Conservation (phyloP, 2,113 vertebrate genomes). For the Puma concolor region DNA sequence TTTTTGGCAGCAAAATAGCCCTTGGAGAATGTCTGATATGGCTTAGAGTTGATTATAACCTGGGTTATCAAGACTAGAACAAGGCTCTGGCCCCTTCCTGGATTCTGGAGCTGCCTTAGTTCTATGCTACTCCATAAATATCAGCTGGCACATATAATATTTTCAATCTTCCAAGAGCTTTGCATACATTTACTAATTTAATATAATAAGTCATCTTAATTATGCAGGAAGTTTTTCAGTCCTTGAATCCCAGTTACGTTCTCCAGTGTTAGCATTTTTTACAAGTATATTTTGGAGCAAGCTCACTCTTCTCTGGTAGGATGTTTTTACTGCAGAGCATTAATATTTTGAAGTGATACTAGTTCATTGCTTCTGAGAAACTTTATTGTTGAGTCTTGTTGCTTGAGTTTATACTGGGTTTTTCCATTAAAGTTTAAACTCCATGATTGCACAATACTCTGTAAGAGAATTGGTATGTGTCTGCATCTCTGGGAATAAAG, state of each 20-base stretch:
- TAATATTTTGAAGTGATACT: background rate
- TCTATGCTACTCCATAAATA: background rate
- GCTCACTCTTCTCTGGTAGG: background rate
- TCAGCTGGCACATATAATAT: background rate
- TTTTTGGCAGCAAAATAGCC: background rate
- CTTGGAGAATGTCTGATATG: background rate
- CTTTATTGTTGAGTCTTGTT: background rate
- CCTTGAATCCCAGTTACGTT: background rate
- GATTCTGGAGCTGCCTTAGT: background rate
- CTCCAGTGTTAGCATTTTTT: background rate
- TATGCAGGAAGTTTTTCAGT: background rate
- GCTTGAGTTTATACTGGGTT: background rate
- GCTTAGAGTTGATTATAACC: background rate
- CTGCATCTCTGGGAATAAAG: background rate
- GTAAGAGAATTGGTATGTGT: background rate
- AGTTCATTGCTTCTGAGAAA: background rate
- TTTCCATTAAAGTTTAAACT: background rate
- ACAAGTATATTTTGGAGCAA: background rate
- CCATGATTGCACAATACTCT: background rate
- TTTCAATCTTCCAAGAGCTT: background rate
- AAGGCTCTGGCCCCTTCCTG: background rate
- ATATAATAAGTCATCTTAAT: background rate
- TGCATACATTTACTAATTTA: background rate
- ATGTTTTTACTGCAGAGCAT: background rate
- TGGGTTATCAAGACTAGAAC: background rate